Evolutionary conservation across 1,140 invertebrate species (phyloP), one percentile per base, ranked within the genome.

Genomic region (Ptiloglossa arizonensis): DNA sequence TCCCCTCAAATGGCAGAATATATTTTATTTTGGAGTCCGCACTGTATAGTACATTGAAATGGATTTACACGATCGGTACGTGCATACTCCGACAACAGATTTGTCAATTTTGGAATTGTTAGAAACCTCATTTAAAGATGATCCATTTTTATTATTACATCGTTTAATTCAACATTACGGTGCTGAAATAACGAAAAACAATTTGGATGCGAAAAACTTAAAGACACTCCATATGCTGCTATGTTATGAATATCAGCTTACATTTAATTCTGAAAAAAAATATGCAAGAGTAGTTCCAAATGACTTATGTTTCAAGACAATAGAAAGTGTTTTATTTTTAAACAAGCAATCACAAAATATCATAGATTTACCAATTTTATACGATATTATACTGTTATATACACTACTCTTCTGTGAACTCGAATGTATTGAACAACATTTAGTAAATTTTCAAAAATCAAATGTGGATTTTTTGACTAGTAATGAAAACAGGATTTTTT

Each of bases 61-160:
- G 90, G 85, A 90, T 59, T 17, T 88, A 17, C 88, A 90, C 13
- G n/a, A 89, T 57, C 69, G 70, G 22, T 91, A 88, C 66, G 64
- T 85, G 27, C 64, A 48, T 13, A 35, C 75, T 17, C 46, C 82
- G 32, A 79, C 67, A 67, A 35, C 68, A n/a, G 82, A 89, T 11
- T 35, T 85, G 8, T 76, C 79, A 9, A 57, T 87, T 29, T 79
- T 89, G 19, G 71, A 79, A 60, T 66, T 68, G 19, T 19, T 78
- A 19, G 48, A 32, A 32, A 64, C 50, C 41, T 46, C 54, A 29
- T 70, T 52, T 35, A 46, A 75, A 57, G 24, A 80, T 54, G 22
- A 82, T 19, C 52, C 79, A 32, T 57, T 77, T 50, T 1, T 22
- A 46, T 15, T 78, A 0, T 24, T 81, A 29, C 54, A 73, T 48